Evolutionary conservation across 1,140 invertebrate species (phyloP).

Genomic region (Dreissena rostriformis): DNA sequence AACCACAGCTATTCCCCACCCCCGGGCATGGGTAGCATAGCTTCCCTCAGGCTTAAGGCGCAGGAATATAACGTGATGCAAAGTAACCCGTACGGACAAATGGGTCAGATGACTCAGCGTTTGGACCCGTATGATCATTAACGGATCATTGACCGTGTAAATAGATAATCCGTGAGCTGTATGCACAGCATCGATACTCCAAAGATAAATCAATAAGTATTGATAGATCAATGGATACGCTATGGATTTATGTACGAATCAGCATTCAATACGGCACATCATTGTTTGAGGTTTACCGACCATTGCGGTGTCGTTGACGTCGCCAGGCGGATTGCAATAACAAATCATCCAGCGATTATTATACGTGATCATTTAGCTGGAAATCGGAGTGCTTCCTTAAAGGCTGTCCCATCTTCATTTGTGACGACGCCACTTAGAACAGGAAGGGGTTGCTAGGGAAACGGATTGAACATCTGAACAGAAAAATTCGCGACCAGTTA

Average conservation of each 20-base stretch:
- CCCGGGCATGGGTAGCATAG: constrained; percentile 78
- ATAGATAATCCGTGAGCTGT: not conserved
- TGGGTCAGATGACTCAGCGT: constrained; percentile 57
- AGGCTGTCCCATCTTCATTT: too few species aligned
- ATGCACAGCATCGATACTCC: too few species aligned
- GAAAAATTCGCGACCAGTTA: too few species aligned
- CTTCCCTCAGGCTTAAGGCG: constrained; percentile 80
- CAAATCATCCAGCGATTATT: not conserved
- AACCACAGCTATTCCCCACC: constrained; percentile 59
- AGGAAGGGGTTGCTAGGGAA: too few species aligned
- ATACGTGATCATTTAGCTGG: not conserved
- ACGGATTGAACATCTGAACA: too few species aligned
- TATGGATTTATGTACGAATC: too few species aligned
- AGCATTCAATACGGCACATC: too few species aligned
- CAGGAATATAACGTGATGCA: constrained; percentile 81
- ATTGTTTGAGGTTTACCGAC: too few species aligned
- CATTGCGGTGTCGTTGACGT: not conserved
- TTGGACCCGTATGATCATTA: constrained; percentile 54
- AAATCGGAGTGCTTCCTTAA: too few species aligned
- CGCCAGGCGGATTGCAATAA: not conserved
- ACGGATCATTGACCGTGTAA: not conserved
- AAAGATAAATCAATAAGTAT: too few species aligned
- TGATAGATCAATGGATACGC: too few species aligned
- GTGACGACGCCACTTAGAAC: too few species aligned
- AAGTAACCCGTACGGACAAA: constrained; percentile 66